phyloP scores from a whole-genome alignment of 2,888 invertebrate genomes.

The Sarcophaga subvicina region DNA sequence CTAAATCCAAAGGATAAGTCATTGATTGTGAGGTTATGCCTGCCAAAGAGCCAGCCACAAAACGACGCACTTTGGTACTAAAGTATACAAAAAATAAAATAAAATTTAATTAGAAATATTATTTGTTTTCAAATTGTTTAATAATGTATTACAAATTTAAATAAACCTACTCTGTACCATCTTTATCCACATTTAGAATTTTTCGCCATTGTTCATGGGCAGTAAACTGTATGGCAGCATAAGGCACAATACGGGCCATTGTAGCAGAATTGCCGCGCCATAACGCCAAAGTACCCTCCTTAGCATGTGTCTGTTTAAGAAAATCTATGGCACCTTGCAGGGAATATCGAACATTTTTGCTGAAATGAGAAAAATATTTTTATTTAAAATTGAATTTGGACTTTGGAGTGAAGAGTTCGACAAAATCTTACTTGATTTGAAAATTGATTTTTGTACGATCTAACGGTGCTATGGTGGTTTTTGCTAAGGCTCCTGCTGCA shows the following conservation, averaged over 20 bases:
- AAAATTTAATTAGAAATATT: not conserved
- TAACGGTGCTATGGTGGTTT: conserved; percentile 97
- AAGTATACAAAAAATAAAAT: conserved; percentile 11
- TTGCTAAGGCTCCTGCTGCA: conserved; percentile 96
- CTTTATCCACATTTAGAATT: conserved; percentile 87
- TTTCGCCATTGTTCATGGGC: conserved; percentile 98
- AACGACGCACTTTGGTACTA: conserved; percentile 82
- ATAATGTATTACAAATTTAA: conserved; percentile 4
- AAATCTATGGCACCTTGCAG: conserved; percentile 88
- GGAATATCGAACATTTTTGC: conserved; percentile 87
- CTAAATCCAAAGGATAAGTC: conserved; percentile 98
- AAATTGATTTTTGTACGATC: conserved; percentile 99
- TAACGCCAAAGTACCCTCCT: conserved; percentile 91
- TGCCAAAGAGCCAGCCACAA: conserved; percentile 96
- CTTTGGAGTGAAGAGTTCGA: not conserved
- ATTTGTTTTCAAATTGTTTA: not conserved
- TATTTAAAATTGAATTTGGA: not conserved
- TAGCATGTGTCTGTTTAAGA: conserved; percentile 86
- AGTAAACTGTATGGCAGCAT: conserved; percentile 98
- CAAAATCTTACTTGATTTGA: conserved; percentile 87
- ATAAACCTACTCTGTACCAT: conserved; percentile 82
- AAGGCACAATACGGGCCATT: conserved; percentile 97
- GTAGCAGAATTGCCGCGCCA: conserved; percentile 99
- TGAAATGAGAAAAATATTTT: conserved; percentile 55
- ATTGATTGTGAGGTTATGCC: conserved; percentile 96